A percentile compares a stretch with the other conserved stretches of the same genome.
Evolutionary conservation across 92 coral and sea anemone species (phyloP).

Genomic region (Porites lobata): DNA sequence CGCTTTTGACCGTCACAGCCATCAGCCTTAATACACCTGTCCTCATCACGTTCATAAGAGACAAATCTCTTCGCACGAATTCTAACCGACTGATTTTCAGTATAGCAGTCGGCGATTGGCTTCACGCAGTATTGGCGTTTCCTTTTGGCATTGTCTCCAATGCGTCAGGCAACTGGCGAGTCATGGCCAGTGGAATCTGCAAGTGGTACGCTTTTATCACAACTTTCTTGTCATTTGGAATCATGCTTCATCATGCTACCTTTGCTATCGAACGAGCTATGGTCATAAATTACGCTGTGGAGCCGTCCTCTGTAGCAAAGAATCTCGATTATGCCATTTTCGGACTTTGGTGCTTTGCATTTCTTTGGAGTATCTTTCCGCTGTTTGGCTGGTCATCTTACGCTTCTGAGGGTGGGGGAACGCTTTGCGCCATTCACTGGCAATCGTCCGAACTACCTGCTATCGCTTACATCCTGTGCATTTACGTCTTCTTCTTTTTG

Average conservation of each 20-base stretch:
- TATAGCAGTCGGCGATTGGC: conserved; percentile 57
- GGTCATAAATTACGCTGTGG: conserved; percentile 8
- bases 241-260: conserved; percentile 54
- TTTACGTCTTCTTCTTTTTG: conserved; percentile 48
- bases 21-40: conserved; percentile 31
- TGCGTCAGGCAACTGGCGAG: neutral
- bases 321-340: neutral
- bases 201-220: conserved; percentile 49
- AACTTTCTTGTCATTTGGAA: conserved; percentile 39
- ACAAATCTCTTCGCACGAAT: conserved; percentile 14
- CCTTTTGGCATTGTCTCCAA: conserved; percentile 47
- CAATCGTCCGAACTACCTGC: conserved; percentile 27
- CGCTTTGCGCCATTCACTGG: conserved; percentile 59
- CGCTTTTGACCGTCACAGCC: conserved; percentile 6
- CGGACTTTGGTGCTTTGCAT: conserved; percentile 54
- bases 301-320: neutral
- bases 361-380: conserved; percentile 60
- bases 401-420: conserved; percentile 40
- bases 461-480: conserved; percentile 25
- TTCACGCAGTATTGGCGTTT: conserved; percentile 50
- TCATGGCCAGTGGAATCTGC: neutral
- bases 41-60: conserved; percentile 24
- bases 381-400: conserved; percentile 71
- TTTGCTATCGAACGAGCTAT: conserved; percentile 53
- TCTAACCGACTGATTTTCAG: conserved; percentile 51